Conservation (phyloP, 37 sponge, comb jelly and placozoan species). For the Ianthella basta region DNA sequence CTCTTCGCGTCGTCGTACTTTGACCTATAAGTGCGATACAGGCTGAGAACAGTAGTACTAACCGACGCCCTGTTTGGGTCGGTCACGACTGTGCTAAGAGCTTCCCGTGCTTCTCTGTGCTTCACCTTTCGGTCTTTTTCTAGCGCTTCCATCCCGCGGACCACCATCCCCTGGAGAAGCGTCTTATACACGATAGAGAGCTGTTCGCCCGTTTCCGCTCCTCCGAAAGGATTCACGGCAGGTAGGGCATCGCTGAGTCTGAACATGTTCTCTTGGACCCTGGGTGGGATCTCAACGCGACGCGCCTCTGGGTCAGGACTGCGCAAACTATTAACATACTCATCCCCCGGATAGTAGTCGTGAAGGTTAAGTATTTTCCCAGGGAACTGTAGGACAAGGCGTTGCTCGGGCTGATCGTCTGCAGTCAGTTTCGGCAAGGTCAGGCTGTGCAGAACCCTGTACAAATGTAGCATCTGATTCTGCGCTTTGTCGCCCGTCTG, state of each 20-base stretch:
- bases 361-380: conserved; percentile 36
- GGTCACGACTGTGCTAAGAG: not conserved
- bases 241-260: conserved; percentile 29
- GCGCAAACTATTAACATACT: conserved; percentile 23
- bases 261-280: conserved; percentile 48
- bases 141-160: conserved; percentile 12
- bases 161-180: conserved; percentile 21
- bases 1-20: not conserved
- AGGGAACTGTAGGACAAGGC: conserved; percentile 39
- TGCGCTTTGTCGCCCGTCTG: not conserved
- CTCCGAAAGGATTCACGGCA: conserved; percentile 24
- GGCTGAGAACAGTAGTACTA: not conserved
- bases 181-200: conserved; percentile 16
- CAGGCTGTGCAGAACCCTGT: not conserved
- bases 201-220: conserved; percentile 36
- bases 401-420: conserved; percentile 1
- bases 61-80: conserved; percentile 13
- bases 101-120: conserved; percentile 6
- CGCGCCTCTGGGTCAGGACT: conserved; percentile 24
- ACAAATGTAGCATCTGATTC: not conserved
- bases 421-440: not conserved
- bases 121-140: conserved; percentile 27
- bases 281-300: conserved; percentile 25
- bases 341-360: conserved; percentile 43
- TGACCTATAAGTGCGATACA: conserved; percentile 10